Evolutionary conservation across 2,113 vertebrate genomes (phyloP), one percentile per base, ranked within the genome.

Genomic region (Notarius quadriscutis): DNA sequence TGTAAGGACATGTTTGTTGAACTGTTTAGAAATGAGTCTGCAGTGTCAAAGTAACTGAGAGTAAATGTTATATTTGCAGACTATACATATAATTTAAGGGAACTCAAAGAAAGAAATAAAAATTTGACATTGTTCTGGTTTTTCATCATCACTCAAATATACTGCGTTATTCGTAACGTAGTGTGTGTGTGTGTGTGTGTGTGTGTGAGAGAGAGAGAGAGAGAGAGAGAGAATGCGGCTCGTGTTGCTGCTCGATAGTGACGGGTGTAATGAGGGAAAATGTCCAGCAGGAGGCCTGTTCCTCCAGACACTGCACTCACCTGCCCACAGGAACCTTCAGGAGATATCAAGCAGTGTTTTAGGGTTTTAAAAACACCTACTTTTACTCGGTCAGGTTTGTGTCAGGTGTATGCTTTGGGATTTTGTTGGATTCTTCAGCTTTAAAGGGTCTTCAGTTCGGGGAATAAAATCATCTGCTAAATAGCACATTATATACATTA

Each of bases 221-320:
- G 63, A 27, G 25, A 67, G 65, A 69, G 65, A 27, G 65, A 30
- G 34, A 41, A 41, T 3, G 34, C 34, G 34, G 69, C 20, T 41
- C 15, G 3, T 30, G 65, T 27, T 53, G 15, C 81, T 41, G 22
- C 25, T 78, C 50, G n/a, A 30, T 53, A 17, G 6, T 78, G 75
- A 78, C 51, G 25, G 60, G 55, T 84, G 83, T 84, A 84, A 60
- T 84, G 22, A 41, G 41, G 27, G 14, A 0, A 58, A 74, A 10
- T 41, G 27, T 55, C 83, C 67, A 74, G 67, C 83, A 80, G 85
- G 74, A 57, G 84, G 58, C 12, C 18, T 63, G 60, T 85, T 51
- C n/a, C 57, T 78, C 60, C 84, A 57, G 65, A 84, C n/a, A 57
- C 48, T 51, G 50, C 30, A 9, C 25, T 69, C 25, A 51, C 12